Percentiles rank a stretch among this genome's conserved stretches.
Evolutionary conservation across 2,797 vertebrate species (phyloP).

Genomic region (Euthynnus affinis): DNA sequence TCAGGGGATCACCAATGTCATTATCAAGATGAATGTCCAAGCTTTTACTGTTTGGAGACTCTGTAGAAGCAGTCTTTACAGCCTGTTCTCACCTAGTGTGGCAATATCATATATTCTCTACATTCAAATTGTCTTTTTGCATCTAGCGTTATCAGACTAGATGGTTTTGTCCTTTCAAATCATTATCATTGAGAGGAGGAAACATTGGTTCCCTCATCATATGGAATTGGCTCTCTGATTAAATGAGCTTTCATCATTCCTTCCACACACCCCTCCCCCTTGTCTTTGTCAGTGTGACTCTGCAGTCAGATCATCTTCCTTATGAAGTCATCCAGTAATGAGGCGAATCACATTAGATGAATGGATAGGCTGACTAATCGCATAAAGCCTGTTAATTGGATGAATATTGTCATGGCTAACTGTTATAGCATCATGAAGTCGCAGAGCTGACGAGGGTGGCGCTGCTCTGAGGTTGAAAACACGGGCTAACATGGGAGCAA

Average conservation of each 20-base stretch:
- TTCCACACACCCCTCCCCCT: slow-evolving; percentile 43
- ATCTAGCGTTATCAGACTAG: slow-evolving; percentile 40
- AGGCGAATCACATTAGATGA: slow-evolving; percentile 81
- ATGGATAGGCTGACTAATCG: slow-evolving; percentile 81
- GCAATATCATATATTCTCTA: slow-evolving; percentile 35
- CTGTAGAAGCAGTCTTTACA: slow-evolving; percentile 15
- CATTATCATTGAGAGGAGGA: slow-evolving; percentile 71
- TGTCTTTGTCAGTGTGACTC: slow-evolving; percentile 34
- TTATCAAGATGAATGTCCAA: background rate
- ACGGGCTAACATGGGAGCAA: slow-evolving; percentile 63
- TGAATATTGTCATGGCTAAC: slow-evolving; percentile 83
- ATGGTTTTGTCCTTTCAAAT: slow-evolving; percentile 75
- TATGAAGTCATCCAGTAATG: slow-evolving; percentile 80
- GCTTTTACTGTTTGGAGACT: slow-evolving; percentile 29
- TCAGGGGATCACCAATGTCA: too few relatives aligned
- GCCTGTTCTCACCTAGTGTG: slow-evolving; percentile 23
- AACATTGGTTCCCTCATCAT: slow-evolving; percentile 65
- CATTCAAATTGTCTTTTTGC: slow-evolving; percentile 49
- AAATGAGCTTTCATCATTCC: slow-evolving; percentile 72
- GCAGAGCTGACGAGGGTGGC: slow-evolving; percentile 53
- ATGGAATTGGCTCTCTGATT: slow-evolving; percentile 69
- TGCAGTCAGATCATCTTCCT: slow-evolving; percentile 75
- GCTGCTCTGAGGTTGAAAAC: slow-evolving; percentile 64
- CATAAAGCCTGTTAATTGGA: slow-evolving; percentile 84
- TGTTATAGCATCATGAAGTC: slow-evolving; percentile 80